Evolutionary conservation across 2,113 vertebrate species (phyloP).

Genomic region (Verasper variegatus): DNA sequence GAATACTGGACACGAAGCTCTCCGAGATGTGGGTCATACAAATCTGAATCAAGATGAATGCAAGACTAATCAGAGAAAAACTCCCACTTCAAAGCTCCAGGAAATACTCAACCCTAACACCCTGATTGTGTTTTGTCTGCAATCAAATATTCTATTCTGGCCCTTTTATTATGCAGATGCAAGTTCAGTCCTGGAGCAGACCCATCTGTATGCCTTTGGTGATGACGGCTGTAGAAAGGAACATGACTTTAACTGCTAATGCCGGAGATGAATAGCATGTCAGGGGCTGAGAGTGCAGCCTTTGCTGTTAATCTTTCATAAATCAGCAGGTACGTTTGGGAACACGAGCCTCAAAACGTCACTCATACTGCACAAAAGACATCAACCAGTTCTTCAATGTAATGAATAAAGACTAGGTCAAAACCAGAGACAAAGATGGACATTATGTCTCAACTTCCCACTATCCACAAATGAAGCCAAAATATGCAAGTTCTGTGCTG

Average conservation of each 20-base stretch:
- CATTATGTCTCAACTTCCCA: too few species aligned
- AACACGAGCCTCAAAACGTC: not conserved
- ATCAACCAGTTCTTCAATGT: not conserved
- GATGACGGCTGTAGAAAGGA: constrained; percentile 15
- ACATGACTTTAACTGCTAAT: not conserved
- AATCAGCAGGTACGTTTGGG: not conserved
- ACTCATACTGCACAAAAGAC: not conserved
- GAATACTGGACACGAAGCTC: not conserved
- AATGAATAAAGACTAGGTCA: not conserved
- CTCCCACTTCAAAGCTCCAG: not conserved
- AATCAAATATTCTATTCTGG: constrained; percentile 52
- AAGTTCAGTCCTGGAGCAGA: constrained; percentile 5
- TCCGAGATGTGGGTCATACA: not conserved
- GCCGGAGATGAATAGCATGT: not conserved
- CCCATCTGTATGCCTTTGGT: constrained; percentile 8
- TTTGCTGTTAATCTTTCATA: not conserved
- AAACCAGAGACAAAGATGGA: not conserved
- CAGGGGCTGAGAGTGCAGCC: not conserved
- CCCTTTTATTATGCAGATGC: constrained; percentile 11
- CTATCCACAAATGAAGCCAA: too few species aligned
- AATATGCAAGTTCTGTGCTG: too few species aligned
- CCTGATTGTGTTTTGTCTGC: constrained; percentile 25
- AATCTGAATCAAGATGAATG: constrained; percentile 5
- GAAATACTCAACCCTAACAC: constrained; percentile 19
- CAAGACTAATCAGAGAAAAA: constrained; percentile 19